Conservation (phyloP, 2,797 vertebrate species). For the Pelochelys cantorii region DNA sequence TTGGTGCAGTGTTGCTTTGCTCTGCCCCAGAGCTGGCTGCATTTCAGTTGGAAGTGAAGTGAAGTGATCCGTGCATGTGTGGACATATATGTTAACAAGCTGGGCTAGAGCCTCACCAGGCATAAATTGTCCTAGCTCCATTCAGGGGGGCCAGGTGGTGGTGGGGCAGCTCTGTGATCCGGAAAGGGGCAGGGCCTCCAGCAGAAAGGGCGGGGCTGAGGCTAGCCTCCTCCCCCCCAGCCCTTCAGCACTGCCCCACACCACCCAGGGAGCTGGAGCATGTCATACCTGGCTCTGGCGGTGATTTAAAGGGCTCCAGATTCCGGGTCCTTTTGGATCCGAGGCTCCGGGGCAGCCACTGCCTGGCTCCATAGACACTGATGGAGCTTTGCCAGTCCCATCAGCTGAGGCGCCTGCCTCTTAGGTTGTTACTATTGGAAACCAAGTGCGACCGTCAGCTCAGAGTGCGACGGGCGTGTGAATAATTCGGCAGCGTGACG, state of each 20-base stretch:
- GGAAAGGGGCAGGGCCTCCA: too few relatives aligned
- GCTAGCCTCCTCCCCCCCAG: too few relatives aligned
- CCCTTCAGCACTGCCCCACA: too few relatives aligned
- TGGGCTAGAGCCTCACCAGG: neutral
- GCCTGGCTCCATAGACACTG: neutral
- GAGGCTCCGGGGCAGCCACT: too few relatives aligned
- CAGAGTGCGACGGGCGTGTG: neutral
- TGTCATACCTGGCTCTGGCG: too few relatives aligned
- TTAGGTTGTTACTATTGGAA: neutral
- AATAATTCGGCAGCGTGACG: neutral
- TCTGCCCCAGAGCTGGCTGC: neutral
- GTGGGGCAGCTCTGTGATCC: too few relatives aligned
- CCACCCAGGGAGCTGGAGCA: too few relatives aligned
- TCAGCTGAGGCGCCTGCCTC: neutral
- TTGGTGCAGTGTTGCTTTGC: neutral
- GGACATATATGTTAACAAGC: neutral
- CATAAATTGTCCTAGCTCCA: neutral
- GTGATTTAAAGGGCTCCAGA: too few relatives aligned
- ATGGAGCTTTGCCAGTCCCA: neutral
- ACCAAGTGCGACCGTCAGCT: neutral
- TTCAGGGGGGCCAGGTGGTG: too few relatives aligned
- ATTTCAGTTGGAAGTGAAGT: neutral
- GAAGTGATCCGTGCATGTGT: fast-evolving
- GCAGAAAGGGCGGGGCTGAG: too few relatives aligned
- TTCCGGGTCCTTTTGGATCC: too few relatives aligned